Conservation (phyloP, 2,888 invertebrate species). For the Diarsia rubi region DNA sequence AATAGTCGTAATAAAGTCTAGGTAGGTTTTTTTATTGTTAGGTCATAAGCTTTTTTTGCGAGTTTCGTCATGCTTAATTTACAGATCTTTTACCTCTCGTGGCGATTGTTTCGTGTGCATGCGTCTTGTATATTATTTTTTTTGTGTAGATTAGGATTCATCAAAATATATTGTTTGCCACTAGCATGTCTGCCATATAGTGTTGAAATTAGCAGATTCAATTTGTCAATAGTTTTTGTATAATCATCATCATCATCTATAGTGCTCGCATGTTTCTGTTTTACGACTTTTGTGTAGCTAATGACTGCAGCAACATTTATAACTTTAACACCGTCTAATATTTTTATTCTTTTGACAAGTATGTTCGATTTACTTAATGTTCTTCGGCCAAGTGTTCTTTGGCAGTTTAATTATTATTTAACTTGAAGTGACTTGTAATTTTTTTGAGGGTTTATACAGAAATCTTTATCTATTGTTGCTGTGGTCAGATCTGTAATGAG, state of each 20-base stretch:
- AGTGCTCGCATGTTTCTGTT: conserved; percentile 75
- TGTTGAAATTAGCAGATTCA: conserved; percentile 81
- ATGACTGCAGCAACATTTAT: conserved; percentile 82
- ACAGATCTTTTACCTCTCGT: conserved; percentile 71
- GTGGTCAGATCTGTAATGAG: conserved; percentile 72
- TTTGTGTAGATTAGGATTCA: conserved; percentile 70
- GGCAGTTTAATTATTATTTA: conserved; percentile 60
- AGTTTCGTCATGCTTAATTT: conserved; percentile 73
- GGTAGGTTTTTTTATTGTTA: conserved; percentile 70
- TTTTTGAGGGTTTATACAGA: conserved; percentile 60
- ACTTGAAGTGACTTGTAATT: conserved; percentile 59
- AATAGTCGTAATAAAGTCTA: conserved; percentile 72
- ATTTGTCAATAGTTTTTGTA: conserved; percentile 86
- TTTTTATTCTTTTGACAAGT: conserved; percentile 70
- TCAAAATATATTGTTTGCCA: conserved; percentile 71
- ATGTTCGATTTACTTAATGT: conserved; percentile 64
- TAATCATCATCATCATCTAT: conserved; percentile 73
- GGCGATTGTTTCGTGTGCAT: conserved; percentile 73
- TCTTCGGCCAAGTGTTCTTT: conserved; percentile 59
- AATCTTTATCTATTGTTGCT: conserved; percentile 69
- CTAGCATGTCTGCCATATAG: conserved; percentile 69
- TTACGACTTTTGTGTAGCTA: conserved; percentile 77
- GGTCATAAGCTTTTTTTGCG: conserved; percentile 69
- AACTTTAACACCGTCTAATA: conserved; percentile 74
- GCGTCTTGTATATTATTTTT: conserved; percentile 71